phyloP scores from a whole-genome alignment of 2,113 vertebrate species.

The Pao palembangensis region DNA sequence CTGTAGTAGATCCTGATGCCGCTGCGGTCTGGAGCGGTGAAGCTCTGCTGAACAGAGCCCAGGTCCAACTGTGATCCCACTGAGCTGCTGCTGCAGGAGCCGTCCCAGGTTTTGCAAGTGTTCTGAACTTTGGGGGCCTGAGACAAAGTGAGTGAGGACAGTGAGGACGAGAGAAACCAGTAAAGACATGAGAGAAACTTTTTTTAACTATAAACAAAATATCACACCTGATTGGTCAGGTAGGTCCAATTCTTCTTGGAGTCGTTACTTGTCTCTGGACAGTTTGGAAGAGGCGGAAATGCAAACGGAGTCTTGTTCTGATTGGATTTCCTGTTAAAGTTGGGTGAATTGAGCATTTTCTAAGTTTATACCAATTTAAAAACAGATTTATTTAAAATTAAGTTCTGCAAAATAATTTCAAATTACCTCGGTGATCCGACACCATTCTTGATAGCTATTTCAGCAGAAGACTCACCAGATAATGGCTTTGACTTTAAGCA shows the following conservation, averaged over 20 bases:
- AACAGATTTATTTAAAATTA: neutral
- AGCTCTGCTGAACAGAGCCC: conserved; percentile 88
- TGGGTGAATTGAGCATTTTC: neutral
- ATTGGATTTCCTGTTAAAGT: conserved; percentile 69
- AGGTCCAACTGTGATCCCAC: conserved; percentile 70
- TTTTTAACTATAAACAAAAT: neutral
- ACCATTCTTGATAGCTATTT: conserved; percentile 77
- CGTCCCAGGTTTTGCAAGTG: conserved; percentile 82
- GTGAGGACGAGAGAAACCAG: neutral
- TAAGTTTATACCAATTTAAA: neutral
- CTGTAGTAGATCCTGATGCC: conserved; percentile 98
- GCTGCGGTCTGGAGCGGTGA: conserved; percentile 91
- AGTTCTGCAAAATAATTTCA: neutral
- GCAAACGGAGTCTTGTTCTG: conserved; percentile 53
- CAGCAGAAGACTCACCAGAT: conserved; percentile 78
- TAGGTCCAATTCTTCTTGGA: conserved; percentile 79
- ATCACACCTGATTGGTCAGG: conserved; percentile 73
- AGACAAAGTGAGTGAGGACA: neutral
- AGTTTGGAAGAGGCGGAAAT: conserved; percentile 54
- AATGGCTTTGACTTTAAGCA: conserved; percentile 76
- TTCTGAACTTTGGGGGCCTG: conserved; percentile 63
- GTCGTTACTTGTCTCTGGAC: conserved; percentile 62
- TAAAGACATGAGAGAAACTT: neutral
- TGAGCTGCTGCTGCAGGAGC: conserved; percentile 67
- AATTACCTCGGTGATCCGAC: conserved; percentile 83